These are phyloP conservation scores for Peromyscus attwateri DNA, from an alignment of 2,797 vertebrate genomes.

Conservation along the genomic window DNA sequence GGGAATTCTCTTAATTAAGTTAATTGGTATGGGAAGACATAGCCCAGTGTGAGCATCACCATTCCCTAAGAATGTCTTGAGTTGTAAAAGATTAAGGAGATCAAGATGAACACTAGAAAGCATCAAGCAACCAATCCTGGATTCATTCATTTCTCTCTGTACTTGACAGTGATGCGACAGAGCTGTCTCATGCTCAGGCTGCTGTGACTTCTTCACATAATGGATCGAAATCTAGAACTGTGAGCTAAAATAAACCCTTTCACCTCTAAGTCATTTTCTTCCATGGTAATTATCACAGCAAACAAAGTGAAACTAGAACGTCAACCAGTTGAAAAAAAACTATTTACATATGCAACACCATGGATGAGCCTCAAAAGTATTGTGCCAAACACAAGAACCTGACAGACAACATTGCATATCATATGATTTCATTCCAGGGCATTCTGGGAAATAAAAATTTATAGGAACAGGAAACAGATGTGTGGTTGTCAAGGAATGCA, in stretches of 20 bases:
- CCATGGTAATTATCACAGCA: not conserved
- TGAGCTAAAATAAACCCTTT: not conserved
- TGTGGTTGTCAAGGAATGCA: not conserved
- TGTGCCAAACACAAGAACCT: not conserved
- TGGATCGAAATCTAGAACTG: not conserved
- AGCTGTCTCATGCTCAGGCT: not conserved
- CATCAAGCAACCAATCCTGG: no score
- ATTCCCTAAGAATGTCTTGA: not conserved
- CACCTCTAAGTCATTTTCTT: not conserved
- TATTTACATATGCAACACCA: not conserved
- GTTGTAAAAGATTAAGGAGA: not conserved
- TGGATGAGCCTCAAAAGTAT: not conserved
- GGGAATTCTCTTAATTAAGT: not conserved
- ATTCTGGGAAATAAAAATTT: conserved; percentile 45
- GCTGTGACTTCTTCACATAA: not conserved
- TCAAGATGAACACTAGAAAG: not conserved
- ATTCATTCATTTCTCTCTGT: not conserved
- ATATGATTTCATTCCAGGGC: not conserved
- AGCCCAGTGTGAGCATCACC: no score
- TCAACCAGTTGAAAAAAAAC: not conserved
- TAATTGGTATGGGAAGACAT: not conserved
- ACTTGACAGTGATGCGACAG: no score
- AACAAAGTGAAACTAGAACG: not conserved
- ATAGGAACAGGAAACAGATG: not conserved
- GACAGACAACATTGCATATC: not conserved